phyloP scores from a whole-genome alignment of 1,140 invertebrate genomes.

The Lycorma delicatula region DNA sequence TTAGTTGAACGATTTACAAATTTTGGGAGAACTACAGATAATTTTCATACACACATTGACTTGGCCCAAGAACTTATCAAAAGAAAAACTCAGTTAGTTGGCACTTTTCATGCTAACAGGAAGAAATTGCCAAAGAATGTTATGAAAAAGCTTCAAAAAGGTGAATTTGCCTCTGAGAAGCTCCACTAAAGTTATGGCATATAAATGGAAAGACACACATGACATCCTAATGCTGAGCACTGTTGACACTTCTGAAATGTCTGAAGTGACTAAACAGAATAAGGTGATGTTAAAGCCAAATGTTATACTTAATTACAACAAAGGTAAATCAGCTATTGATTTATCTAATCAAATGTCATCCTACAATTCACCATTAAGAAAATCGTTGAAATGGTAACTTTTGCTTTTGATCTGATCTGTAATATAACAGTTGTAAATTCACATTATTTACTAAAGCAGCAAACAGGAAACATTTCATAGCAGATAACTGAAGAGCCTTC shows the following conservation, averaged over 20 bases:
- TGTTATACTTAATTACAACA: background rate
- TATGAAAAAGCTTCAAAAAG: background rate
- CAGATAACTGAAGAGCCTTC: no score
- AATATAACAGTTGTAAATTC: no score
- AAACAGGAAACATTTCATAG: no score
- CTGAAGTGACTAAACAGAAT: background rate
- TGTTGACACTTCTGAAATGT: background rate
- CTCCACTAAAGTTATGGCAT: background rate
- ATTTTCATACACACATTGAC: background rate
- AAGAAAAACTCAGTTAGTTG: background rate
- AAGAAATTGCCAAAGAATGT: background rate
- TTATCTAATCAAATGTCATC: background rate
- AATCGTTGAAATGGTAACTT: no score
- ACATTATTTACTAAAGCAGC: no score
- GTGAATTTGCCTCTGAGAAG: background rate
- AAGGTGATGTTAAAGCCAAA: background rate
- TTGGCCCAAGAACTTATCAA: background rate
- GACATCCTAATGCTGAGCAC: background rate
- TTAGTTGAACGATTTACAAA: no score
- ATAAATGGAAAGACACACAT: background rate
- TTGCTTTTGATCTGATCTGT: no score
- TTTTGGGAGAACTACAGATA: background rate
- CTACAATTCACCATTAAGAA: no score
- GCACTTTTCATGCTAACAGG: background rate
- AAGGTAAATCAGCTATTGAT: background rate